Percentiles rank a stretch among this genome's conserved stretches.
Evolutionary conservation across 2,113 vertebrate genomes (phyloP).

Genomic region (Octodon degus): DNA sequence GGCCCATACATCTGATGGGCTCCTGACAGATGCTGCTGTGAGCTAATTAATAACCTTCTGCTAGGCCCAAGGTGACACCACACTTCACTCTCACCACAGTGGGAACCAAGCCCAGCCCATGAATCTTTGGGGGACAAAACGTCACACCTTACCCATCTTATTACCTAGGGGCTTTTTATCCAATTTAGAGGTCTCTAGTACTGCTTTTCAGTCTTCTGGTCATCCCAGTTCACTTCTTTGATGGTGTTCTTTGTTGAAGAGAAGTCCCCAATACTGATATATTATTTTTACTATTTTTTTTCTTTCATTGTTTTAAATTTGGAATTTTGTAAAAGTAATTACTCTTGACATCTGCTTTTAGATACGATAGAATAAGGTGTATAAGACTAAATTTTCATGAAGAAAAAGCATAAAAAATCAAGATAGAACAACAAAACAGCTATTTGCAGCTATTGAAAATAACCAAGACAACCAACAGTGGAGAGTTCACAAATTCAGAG

Average conservation of each 20-base stretch:
- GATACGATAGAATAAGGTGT: neutral
- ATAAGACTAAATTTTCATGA: neutral
- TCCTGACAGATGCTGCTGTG: neutral
- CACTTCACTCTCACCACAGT: neutral
- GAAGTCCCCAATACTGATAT: neutral
- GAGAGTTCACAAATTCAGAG: neutral
- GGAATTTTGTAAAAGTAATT: neutral
- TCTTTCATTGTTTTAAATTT: neutral
- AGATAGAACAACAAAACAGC: neutral
- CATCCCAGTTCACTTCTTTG: neutral
- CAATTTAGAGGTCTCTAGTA: neutral
- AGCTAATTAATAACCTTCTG: neutral
- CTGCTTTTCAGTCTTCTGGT: neutral
- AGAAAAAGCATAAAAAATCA: neutral
- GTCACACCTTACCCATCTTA: neutral
- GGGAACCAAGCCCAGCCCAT: neutral
- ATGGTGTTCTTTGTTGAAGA: neutral
- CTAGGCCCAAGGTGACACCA: neutral
- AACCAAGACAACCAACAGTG: neutral
- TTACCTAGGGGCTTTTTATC: neutral
- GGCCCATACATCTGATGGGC: too few relatives aligned
- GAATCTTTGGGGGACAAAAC: neutral
- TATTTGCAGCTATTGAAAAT: neutral
- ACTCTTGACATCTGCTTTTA: neutral
- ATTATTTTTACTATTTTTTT: neutral